phyloP scores from a whole-genome alignment of 2,113 vertebrate genomes.

The Rhinopomastus cyanomelas region DNA sequence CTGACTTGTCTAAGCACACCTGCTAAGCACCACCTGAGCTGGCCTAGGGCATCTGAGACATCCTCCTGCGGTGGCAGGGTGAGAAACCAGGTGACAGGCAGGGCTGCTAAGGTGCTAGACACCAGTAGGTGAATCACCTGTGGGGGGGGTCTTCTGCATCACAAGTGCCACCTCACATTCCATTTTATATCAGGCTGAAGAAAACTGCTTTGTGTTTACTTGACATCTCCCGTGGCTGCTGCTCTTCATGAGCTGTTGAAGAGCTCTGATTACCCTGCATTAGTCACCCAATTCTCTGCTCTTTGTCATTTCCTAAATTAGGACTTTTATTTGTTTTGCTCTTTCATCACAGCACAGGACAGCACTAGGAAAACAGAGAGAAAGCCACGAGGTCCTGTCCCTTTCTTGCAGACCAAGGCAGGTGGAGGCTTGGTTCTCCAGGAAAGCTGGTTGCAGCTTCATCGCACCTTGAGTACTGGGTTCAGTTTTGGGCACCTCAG shows the following conservation, averaged over 20 bases:
- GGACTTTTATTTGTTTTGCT: background rate
- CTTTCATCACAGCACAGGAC: background rate
- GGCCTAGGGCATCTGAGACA: background rate
- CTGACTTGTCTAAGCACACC: background rate
- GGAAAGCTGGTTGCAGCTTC: background rate
- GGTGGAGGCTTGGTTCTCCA: background rate
- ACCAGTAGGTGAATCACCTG: background rate
- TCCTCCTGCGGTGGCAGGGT: background rate
- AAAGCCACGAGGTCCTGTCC: background rate
- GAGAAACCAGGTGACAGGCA: background rate
- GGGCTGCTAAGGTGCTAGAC: background rate
- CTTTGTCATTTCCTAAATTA: background rate
- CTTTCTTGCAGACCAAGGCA: background rate
- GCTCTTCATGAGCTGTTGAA: background rate
- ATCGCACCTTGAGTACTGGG: too few relatives aligned
- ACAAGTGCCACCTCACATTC: background rate
- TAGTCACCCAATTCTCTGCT: background rate
- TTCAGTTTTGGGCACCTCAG: too few relatives aligned
- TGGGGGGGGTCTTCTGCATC: background rate
- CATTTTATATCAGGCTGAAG: background rate
- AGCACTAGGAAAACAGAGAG: background rate
- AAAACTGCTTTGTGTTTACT: background rate
- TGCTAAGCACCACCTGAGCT: background rate
- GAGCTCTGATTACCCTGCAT: background rate
- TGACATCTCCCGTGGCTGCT: background rate